These are phyloP conservation scores for Microctonus aethiopoides DNA, from an alignment of 2,888 invertebrate species.

Conservation along the genomic window DNA sequence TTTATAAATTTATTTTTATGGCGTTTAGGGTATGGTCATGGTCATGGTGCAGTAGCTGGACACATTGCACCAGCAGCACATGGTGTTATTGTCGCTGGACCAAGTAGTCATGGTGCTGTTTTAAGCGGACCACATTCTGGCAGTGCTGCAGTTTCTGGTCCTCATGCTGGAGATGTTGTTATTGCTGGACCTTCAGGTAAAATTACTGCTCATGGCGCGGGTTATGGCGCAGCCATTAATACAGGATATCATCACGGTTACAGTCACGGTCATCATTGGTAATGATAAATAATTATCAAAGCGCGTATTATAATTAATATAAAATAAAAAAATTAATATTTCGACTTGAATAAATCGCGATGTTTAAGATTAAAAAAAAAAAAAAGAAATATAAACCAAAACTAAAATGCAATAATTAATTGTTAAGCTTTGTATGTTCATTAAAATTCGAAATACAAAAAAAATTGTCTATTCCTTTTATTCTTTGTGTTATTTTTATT, in stretches of 20 bases:
- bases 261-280: constrained; percentile 49
- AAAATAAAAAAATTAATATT: constrained; percentile 3
- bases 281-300: constrained; percentile 31
- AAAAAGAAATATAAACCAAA: neutral
- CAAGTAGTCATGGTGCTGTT: constrained; percentile 58
- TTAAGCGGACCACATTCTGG: constrained; percentile 61
- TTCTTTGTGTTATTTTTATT: neutral
- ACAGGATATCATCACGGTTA: constrained; percentile 54
- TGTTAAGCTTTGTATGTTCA: neutral
- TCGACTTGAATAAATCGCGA: neutral
- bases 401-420: neutral
- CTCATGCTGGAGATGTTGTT: constrained; percentile 59
- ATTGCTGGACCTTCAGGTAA: constrained; percentile 64
- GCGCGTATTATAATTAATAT: no score
- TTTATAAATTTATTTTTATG: no score
- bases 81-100: constrained; percentile 57
- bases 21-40: constrained; percentile 44
- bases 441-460: neutral
- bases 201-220: constrained; percentile 62
- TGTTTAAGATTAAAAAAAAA: neutral
- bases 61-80: constrained; percentile 45
- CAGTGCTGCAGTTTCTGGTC: constrained; percentile 58
- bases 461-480: neutral
- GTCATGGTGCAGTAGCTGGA: constrained; percentile 46
- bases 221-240: constrained; percentile 59